A percentile compares a stretch with the other conserved stretches of the same genome.
phyloP scores from a whole-genome alignment of 2,888 invertebrate species.

The Tachystola acroxantha region DNA sequence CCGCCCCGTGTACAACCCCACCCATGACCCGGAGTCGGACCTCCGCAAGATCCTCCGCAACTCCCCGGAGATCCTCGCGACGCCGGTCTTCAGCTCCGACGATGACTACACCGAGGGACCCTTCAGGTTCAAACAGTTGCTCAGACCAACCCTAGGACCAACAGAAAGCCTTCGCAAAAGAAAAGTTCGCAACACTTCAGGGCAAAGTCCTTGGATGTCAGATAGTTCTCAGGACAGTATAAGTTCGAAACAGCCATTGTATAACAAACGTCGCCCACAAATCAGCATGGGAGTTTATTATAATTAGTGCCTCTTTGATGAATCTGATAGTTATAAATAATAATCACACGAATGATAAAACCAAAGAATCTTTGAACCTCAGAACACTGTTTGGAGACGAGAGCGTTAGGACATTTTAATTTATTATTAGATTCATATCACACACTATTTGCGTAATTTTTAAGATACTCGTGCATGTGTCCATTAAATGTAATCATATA shows the following conservation, averaged over 20 bases:
- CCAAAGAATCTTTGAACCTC: background rate
- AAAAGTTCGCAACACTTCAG: conserved; percentile 70
- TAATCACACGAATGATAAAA: background rate
- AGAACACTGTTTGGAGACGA: background rate
- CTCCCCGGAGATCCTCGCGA: conserved; percentile 67
- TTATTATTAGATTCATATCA: no score
- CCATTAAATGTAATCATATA: no score
- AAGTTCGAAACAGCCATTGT: conserved; percentile 55
- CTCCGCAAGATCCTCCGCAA: conserved; percentile 68
- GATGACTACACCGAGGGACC: conserved; percentile 81
- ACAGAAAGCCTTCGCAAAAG: conserved; percentile 83
- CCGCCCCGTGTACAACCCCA: conserved; percentile 45
- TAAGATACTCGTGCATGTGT: no score
- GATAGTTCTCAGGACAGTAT: conserved; percentile 70
- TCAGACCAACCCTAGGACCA: conserved; percentile 82
- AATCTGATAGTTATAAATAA: background rate
- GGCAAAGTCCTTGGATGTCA: conserved; percentile 69
- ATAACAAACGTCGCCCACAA: conserved; percentile 64
- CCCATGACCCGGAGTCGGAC: conserved; percentile 65
- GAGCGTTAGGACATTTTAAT: no score
- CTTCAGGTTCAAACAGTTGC: conserved; percentile 82
- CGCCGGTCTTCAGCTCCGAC: conserved; percentile 64
- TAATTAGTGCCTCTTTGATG: conserved; percentile 33
- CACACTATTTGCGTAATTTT: no score
- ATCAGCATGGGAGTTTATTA: conserved; percentile 72